Conservation (phyloP, 2,888 invertebrate species). For the Ochropleura plecta region DNA sequence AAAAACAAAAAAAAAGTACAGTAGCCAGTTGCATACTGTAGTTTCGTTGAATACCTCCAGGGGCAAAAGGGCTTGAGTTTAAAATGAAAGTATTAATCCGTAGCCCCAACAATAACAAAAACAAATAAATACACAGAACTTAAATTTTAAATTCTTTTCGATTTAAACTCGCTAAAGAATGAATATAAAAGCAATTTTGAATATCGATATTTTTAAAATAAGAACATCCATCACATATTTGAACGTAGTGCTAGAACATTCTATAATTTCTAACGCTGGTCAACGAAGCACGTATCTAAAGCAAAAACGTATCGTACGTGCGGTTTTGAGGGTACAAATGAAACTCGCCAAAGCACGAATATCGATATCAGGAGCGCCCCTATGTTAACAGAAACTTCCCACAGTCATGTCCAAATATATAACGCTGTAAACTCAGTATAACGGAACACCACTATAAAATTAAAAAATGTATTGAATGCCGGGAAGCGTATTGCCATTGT, state of each 20-base stretch:
- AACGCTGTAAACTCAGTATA: conserved; percentile 39
- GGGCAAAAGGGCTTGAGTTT: too few relatives aligned
- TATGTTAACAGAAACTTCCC: conserved; percentile 36
- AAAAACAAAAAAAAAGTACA: neutral
- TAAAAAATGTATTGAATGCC: conserved; percentile 43
- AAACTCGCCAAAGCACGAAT: conserved; percentile 51
- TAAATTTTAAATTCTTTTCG: neutral
- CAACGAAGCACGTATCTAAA: conserved; percentile 29
- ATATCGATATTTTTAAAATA: neutral
- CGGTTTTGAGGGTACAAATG: conserved; percentile 42
- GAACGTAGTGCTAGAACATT: neutral
- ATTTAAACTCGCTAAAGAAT: neutral
- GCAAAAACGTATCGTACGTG: conserved; percentile 51
- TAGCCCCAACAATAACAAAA: neutral
- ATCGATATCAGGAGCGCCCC: conserved; percentile 50
- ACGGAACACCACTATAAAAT: conserved; percentile 47
- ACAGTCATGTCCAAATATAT: conserved; percentile 29
- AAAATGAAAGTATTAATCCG: neutral
- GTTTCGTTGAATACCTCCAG: neutral
- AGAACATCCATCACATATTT: neutral
- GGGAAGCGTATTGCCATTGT: too few relatives aligned
- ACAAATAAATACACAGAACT: neutral
- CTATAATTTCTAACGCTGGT: conserved; percentile 8
- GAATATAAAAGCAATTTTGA: neutral
- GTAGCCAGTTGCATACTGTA: neutral